Evolutionary conservation across 2,113 vertebrate species (phyloP).

Genomic region (Lepus timidus): DNA sequence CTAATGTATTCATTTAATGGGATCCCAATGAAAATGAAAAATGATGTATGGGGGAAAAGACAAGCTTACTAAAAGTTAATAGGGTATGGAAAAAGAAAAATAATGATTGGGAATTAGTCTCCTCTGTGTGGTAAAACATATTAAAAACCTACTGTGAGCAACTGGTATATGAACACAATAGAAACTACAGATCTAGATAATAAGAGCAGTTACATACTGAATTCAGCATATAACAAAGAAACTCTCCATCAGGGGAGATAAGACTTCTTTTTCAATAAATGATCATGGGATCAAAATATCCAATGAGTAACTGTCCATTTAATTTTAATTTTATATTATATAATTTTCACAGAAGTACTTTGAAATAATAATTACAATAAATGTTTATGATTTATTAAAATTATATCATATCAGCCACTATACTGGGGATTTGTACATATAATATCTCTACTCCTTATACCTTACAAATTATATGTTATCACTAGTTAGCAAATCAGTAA

Average conservation of each 20-base stretch:
- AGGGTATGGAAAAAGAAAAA: slow-evolving; percentile 24
- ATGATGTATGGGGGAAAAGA: background rate
- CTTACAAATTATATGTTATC: background rate
- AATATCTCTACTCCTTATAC: slow-evolving; percentile 7
- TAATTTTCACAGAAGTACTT: background rate
- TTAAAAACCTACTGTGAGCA: background rate
- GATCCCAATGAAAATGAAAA: slow-evolving; percentile 2
- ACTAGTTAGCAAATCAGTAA: background rate
- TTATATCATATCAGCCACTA: background rate
- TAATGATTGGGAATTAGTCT: background rate
- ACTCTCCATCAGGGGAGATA: background rate
- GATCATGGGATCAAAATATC: background rate
- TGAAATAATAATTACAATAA: slow-evolving; percentile 38
- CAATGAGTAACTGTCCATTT: background rate
- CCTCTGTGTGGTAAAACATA: background rate
- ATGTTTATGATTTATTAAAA: background rate
- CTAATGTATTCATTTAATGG: background rate
- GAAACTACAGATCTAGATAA: background rate
- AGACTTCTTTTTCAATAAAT: slow-evolving; percentile 40
- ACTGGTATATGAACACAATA: background rate
- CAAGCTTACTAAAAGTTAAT: background rate
- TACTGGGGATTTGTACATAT: background rate
- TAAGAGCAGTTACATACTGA: background rate
- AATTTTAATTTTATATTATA: slow-evolving; percentile 25
- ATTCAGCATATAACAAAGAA: background rate